Base-by-base conservation (phyloP, 2,888 invertebrate genomes). In the Pollenia amentaria region DNA sequence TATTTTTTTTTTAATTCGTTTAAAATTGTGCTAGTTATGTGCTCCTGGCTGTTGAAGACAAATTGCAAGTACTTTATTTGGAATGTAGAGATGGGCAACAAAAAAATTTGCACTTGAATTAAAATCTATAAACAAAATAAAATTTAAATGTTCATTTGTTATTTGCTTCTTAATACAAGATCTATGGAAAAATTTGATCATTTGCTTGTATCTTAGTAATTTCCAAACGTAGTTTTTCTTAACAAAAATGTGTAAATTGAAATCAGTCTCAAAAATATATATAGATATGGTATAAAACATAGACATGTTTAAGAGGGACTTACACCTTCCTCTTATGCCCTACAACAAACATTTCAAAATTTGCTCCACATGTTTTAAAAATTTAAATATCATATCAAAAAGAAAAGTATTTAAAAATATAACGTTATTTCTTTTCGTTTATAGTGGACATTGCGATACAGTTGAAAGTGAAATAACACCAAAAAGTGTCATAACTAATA, bases 81-180 rank as follows among this genome's bases (percentile, higher is more conserved):
- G 53, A 80, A 70, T 64, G 55, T 72, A 72, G 44, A 67, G 72
- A 78, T 55, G 62, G 44, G 51, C 21, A 51, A 21, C 57, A 44
- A 44, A 57, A 46, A 46, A 72, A 70, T 72, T 60, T 81, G 60
- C 82, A 82, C 81, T 82, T 82, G 82, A 85, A 81, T 73, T 77
- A 62, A 67, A 6, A 82, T 73, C 62, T 75, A 62, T 75, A 78
- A 85, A 78, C 73, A 82, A 82, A 78, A 67, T 60, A 64, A 57
- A 80, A 21, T 65, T 70, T 64, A 73, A 73, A 85, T 53, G 16
- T 67, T 78, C 51, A 80, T 80, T 76, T 78, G 18, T 44, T 44
- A 46, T 9, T 60, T 75, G 48, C 55, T 67, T 48, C 11, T 75
- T 44, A 14, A 12, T 73, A 18, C 53, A 72, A 65, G 16, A 73